Base-by-base conservation (phyloP, 2,113 vertebrate species). In the Columbina picui region DNA sequence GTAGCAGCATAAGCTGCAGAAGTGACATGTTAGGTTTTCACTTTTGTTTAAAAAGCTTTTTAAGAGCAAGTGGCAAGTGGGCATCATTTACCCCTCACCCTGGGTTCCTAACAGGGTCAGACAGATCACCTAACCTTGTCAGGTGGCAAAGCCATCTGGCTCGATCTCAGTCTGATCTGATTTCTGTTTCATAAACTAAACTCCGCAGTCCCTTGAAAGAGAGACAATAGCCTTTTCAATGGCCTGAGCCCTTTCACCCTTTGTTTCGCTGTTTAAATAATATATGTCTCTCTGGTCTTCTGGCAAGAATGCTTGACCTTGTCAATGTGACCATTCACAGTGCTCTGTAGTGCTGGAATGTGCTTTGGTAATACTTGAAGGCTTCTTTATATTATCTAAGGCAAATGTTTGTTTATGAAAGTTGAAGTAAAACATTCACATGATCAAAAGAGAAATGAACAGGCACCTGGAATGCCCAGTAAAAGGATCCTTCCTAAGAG, bases 371-470 rank as follows among this genome's bases (percentile, higher is more conserved):
- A 86, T 6, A 70, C 57, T 79, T 6, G 32, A 57, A 41, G 47
- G 45, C 70, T 83, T 90, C 88, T 93, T 69, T 32, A 36, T 84
- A 71, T 87, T 89, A 85, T 85, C 96, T 50, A 76, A 96, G 88
- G 92, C 81, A 95, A 97, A 96, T 89, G 90, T 95, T 97, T 96
- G 88, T 93, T 95, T 93, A 71, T 80, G 71, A 93, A 94, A 96
- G 85, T 71, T 95, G 89, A 93, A 92, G 88, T 91, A 61, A 93
- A 97, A 95, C 90, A 60, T 74, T 91, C 39, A 34, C 88, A 69
- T 30, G 76, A 94, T 94, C 92, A 94, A 93, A 96, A 85, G 88
- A 69, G 41, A 75, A 77, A 81, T 12, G 91, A 89, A 6, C 70
- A 30, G 47, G 47, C 75, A 93, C 70, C 90, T 74, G 83, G 79